A percentile compares a stretch with the other conserved stretches of the same genome.
Evolutionary conservation across 2,797 vertebrate species (phyloP).

Genomic region (Etheostoma perlongum): DNA sequence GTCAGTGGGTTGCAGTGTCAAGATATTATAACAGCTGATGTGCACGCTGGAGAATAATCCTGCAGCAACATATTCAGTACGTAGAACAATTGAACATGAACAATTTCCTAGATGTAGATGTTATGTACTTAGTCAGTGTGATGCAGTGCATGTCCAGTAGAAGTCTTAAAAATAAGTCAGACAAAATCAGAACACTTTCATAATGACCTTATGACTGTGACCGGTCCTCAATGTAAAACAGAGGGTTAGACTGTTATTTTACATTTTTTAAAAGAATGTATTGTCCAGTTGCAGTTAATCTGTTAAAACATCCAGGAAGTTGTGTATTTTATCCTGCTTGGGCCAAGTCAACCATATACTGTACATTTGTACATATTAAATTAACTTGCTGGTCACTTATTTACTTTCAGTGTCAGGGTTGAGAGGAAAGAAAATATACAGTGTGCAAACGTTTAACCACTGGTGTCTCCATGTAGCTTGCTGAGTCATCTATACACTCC

Average conservation of each 20-base stretch:
- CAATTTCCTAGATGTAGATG: not conserved
- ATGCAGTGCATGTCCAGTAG: not conserved
- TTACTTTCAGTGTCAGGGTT: conserved; percentile 33
- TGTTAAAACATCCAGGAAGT: conserved; percentile 15
- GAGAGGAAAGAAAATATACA: conserved; percentile 44
- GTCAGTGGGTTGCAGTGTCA: not conserved
- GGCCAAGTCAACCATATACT: conserved; percentile 33
- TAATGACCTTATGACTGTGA: not conserved
- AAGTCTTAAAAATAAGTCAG: not conserved
- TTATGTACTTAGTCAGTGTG: not conserved
- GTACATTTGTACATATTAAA: conserved; percentile 25
- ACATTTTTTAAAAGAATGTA: not conserved
- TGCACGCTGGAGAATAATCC: not conserved
- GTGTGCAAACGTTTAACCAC: conserved; percentile 64
- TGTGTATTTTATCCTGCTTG: not conserved
- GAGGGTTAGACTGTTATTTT: not conserved
- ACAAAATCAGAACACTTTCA: no score
- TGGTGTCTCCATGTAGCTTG: conserved; percentile 18
- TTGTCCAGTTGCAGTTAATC: conserved; percentile 12
- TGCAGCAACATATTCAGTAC: not conserved
- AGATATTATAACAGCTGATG: not conserved
- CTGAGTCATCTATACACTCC: conserved; percentile 53
- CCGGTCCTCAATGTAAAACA: not conserved
- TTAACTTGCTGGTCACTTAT: conserved; percentile 60
- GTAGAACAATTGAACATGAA: not conserved